These are phyloP conservation scores for Acestrorhynchus altus DNA, from an alignment of 2,797 vertebrate genomes.

Conservation along the genomic window DNA sequence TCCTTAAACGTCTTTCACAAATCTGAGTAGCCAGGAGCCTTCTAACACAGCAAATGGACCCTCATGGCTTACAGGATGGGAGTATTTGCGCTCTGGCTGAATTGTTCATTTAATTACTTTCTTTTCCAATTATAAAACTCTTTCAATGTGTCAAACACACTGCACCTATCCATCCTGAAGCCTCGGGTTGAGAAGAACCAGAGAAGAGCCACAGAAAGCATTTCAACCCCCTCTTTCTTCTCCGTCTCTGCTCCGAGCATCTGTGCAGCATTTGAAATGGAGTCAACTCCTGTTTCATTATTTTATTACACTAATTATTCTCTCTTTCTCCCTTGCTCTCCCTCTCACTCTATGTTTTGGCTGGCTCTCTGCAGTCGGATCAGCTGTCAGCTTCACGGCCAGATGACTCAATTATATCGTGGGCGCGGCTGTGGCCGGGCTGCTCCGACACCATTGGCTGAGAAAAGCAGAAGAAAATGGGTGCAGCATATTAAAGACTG, in stretches of 20 bases:
- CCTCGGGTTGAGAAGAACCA: too few species aligned
- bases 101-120: too few species aligned
- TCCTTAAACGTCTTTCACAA: too few species aligned
- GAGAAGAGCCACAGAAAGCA: background rate
- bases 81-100: too few species aligned
- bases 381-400: slow-evolving; percentile 63
- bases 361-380: slow-evolving; percentile 53
- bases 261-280: slow-evolving; percentile 55
- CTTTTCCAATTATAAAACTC: too few species aligned
- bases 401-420: slow-evolving; percentile 61
- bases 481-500: slow-evolving; percentile 45
- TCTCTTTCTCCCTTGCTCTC: slow-evolving; percentile 25
- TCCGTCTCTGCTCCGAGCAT: slow-evolving; percentile 11
- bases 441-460: slow-evolving; percentile 50
- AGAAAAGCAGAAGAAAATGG: slow-evolving; percentile 58
- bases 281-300: slow-evolving; percentile 56
- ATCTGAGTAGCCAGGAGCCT: too few species aligned
- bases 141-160: too few species aligned
- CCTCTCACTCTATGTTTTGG: slow-evolving; percentile 42
- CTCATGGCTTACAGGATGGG: too few species aligned
- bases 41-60: too few species aligned
- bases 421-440: slow-evolving; percentile 48
- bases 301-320: slow-evolving; percentile 58
- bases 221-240: background rate
- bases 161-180: too few species aligned